These are phyloP conservation scores for Acrocyrtus sp. DNA, from an alignment of 2,888 invertebrate genomes.

Conservation along the genomic window DNA sequence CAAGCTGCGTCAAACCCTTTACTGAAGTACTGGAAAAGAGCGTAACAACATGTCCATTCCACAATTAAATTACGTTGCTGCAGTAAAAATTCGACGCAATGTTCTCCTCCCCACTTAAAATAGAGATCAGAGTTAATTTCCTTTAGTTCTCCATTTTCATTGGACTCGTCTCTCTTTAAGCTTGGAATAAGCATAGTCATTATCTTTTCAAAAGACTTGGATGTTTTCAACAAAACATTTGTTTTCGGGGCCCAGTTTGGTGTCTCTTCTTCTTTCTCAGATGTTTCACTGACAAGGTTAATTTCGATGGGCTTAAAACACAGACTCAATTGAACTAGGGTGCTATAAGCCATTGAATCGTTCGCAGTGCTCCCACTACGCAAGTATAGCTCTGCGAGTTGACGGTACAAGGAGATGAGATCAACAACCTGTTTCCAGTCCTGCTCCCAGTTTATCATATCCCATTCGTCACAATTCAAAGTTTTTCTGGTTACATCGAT, in stretches of 20 bases:
- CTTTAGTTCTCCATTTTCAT: constrained; percentile 6
- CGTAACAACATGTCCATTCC: constrained; percentile 58
- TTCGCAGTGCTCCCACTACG: constrained; percentile 12
- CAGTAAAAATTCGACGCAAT: constrained; percentile 55
- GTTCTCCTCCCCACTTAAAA: constrained; percentile 53
- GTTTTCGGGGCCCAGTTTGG: constrained; percentile 31
- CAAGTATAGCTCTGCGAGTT: constrained; percentile 56
- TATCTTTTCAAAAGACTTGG: constrained; percentile 55
- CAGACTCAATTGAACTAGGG: constrained; percentile 54
- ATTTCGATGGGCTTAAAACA: constrained; percentile 51
- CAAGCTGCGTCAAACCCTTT: constrained; percentile 53
- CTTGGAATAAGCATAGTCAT: constrained; percentile 37
- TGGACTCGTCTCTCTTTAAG: background rate
- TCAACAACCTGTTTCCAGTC: constrained; percentile 52
- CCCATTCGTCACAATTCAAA: constrained; percentile 29
- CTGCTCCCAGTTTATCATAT: constrained; percentile 30
- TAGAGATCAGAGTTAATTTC: constrained; percentile 21
- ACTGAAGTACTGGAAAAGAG: constrained; percentile 56
- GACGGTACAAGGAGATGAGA: constrained; percentile 50
- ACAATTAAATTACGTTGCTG: constrained; percentile 56
- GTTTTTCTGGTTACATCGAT: constrained; percentile 50
- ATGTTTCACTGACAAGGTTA: background rate
- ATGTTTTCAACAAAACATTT: constrained; percentile 55
- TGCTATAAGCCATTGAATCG: constrained; percentile 35
- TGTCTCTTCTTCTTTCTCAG: constrained; percentile 1